These are phyloP conservation scores for Prosopocoilus inquinatus DNA, from an alignment of 2,888 invertebrate species.

Conservation along the genomic window DNA sequence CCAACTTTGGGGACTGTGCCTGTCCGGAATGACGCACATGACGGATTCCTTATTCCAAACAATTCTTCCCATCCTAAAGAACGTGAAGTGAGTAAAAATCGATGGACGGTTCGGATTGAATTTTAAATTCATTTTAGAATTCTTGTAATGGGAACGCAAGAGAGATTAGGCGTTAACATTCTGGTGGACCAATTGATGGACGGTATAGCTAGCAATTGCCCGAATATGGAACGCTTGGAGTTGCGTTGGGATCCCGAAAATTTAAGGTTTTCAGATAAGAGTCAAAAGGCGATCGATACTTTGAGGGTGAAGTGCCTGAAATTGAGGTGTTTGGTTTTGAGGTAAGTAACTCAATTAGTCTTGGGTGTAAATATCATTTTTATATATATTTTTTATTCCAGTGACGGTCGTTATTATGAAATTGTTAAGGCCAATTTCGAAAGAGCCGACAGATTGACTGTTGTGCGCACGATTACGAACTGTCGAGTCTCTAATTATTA, in stretches of 20 bases:
- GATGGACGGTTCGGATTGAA: not conserved
- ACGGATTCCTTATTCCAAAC: conserved; percentile 98
- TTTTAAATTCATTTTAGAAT: conserved; percentile 63
- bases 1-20: conserved; percentile 82
- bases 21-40: conserved; percentile 96
- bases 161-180: conserved; percentile 93
- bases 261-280: conserved; percentile 97
- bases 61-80: conserved; percentile 85
- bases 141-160: conserved; percentile 95
- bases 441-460: conserved; percentile 93
- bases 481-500: conserved; percentile 94
- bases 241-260: conserved; percentile 99
- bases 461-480: conserved; percentile 95
- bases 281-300: conserved; percentile 98
- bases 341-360: conserved; percentile 54
- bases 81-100: conserved; percentile 72
- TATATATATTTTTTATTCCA: conserved; percentile 46
- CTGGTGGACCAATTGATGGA: conserved; percentile 98
- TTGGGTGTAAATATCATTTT: not conserved
- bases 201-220: conserved; percentile 91
- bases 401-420: conserved; percentile 99
- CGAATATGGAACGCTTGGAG: conserved; percentile 85
- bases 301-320: conserved; percentile 93
- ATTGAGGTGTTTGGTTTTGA: conserved; percentile 87
- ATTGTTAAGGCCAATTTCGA: conserved; percentile 99